Evolutionary conservation across 2,888 invertebrate species (phyloP).

Genomic region (Drosophila pseudotalamancana): DNA sequence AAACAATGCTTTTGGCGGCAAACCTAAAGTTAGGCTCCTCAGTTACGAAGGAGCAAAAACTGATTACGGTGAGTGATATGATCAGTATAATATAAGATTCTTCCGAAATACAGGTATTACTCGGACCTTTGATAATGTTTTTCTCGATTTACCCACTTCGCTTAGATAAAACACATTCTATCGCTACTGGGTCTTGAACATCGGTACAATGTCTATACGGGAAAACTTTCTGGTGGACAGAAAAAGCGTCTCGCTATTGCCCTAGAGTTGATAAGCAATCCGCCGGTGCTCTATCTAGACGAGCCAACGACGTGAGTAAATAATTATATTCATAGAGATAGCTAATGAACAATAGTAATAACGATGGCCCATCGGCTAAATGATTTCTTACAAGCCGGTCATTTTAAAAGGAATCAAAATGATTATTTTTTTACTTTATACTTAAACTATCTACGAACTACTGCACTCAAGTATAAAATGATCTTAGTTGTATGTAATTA

Average conservation of each 20-base stretch:
- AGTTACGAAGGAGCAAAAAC: conserved; percentile 88
- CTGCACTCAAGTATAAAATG: neutral
- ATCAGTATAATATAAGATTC: neutral
- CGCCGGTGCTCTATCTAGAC: conserved; percentile 94
- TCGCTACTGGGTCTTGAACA: conserved; percentile 89
- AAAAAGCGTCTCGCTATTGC: conserved; percentile 92
- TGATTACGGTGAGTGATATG: conserved; percentile 87
- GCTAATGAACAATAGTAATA: conserved; percentile 11
- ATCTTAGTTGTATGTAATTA: neutral
- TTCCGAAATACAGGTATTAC: no score
- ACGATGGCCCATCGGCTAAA: conserved; percentile 8
- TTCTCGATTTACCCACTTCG: conserved; percentile 5
- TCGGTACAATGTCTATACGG: conserved; percentile 88
- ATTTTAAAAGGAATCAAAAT: neutral
- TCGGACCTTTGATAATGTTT: neutral
- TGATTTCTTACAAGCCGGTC: neutral
- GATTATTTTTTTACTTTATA: neutral
- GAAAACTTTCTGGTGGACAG: conserved; percentile 93
- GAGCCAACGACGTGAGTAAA: conserved; percentile 92
- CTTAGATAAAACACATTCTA: conserved; percentile 90
- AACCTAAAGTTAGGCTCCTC: conserved; percentile 91
- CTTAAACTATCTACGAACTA: neutral
- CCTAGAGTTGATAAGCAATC: conserved; percentile 93
- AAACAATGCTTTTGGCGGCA: conserved; percentile 93
- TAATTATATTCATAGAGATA: conserved; percentile 24